Evolutionary conservation across 1,140 invertebrate species (phyloP).

Genomic region (Stegodyphus mimosarum): DNA sequence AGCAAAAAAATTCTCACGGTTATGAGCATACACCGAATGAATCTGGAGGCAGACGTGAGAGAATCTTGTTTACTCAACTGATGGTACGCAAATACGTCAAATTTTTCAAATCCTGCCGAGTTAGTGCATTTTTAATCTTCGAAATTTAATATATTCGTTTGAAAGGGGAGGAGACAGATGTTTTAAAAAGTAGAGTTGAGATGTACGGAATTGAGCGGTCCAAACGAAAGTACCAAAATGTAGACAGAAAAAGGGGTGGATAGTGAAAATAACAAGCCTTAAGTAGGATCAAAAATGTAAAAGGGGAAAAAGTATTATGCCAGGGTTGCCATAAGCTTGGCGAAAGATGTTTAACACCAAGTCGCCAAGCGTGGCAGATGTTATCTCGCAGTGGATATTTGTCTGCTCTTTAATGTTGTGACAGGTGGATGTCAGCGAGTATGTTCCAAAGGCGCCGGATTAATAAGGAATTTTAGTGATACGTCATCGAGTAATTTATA

Average conservation of each 20-base stretch:
- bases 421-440: constrained; percentile 32
- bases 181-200: background rate
- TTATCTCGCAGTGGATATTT: background rate
- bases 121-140: no score
- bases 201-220: background rate
- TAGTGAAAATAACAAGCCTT: background rate
- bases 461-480: constrained; percentile 39
- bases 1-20: no score
- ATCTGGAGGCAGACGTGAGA: no score
- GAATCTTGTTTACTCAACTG: no score
- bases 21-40: no score
- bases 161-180: background rate
- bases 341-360: background rate
- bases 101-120: no score
- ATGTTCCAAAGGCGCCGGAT: constrained; percentile 2
- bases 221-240: no score
- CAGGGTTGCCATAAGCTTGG: background rate
- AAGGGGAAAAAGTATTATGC: background rate
- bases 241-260: no score
- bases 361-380: background rate
- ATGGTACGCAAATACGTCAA: no score
- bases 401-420: constrained; percentile 11
- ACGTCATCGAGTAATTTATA: constrained; percentile 48
- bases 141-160: background rate
- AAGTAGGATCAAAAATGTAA: background rate